Percentiles rank a stretch among this genome's conserved stretches.
Evolutionary conservation across 2,113 vertebrate genomes (phyloP).

Genomic region (Cygnus atratus): DNA sequence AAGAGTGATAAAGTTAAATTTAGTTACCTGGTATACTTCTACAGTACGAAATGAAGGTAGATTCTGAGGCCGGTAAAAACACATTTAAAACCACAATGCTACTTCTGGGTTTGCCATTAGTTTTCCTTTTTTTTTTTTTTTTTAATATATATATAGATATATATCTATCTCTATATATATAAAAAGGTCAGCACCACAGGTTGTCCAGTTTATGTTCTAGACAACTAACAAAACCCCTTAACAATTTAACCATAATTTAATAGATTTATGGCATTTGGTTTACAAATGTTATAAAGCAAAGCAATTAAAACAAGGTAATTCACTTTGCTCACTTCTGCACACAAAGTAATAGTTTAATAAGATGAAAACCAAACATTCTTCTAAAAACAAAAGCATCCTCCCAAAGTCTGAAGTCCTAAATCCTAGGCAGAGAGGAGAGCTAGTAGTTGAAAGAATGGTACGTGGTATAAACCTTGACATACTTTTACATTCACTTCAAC

Average conservation of each 20-base stretch:
- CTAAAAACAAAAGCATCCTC: slow-evolving; percentile 57
- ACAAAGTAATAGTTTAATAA: slow-evolving; percentile 59
- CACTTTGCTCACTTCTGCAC: slow-evolving; percentile 77
- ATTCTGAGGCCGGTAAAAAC: slow-evolving; percentile 79
- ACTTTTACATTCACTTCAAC: slow-evolving; percentile 78
- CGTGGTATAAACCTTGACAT: slow-evolving; percentile 69
- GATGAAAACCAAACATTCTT: slow-evolving; percentile 73
- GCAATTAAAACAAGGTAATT: slow-evolving; percentile 73
- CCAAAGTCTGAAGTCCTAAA: slow-evolving; percentile 61
- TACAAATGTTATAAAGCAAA: slow-evolving; percentile 76
- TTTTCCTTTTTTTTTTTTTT: neutral
- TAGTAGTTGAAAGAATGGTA: slow-evolving; percentile 65
- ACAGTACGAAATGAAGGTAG: slow-evolving; percentile 85
- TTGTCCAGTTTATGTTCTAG: slow-evolving; percentile 68
- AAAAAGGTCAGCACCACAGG: slow-evolving; percentile 81
- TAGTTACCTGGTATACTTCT: slow-evolving; percentile 80
- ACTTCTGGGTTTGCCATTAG: slow-evolving; percentile 76
- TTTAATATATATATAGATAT: slow-evolving; percentile 20
- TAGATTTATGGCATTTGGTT: slow-evolving; percentile 83
- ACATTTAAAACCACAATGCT: slow-evolving; percentile 79
- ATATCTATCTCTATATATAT: slow-evolving; percentile 65
- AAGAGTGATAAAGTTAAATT: slow-evolving; percentile 61
- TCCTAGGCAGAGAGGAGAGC: slow-evolving; percentile 59
- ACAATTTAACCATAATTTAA: slow-evolving; percentile 74
- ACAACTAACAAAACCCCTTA: slow-evolving; percentile 73